phyloP scores from a whole-genome alignment of 1,140 invertebrate species.

The Drosophila pruinosa region DNA sequence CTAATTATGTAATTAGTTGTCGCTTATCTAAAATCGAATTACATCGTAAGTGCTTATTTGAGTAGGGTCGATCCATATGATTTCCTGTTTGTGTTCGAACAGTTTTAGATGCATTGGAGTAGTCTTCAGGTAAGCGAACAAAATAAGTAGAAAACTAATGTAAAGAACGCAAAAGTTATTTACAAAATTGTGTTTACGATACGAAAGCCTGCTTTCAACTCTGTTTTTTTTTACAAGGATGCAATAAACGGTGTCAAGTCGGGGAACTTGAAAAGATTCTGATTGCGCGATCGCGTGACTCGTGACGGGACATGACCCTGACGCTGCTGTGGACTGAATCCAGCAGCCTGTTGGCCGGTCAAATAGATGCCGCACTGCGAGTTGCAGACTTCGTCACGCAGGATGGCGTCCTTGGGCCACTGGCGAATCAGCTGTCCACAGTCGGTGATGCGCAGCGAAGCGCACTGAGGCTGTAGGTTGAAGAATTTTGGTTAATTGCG shows the following conservation, averaged over 20 bases:
- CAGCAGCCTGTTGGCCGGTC: conserved; percentile 66
- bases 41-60: conserved; percentile 19
- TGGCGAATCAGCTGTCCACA: conserved; percentile 92
- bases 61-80: conserved; percentile 9
- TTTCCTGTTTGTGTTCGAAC: neutral
- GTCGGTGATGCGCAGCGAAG: conserved; percentile 93
- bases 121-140: conserved; percentile 64
- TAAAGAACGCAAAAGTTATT: conserved; percentile 58
- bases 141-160: conserved; percentile 48
- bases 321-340: conserved; percentile 65
- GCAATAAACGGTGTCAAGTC: conserved; percentile 87
- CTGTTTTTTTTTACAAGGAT: conserved; percentile 46
- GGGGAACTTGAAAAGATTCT: conserved; percentile 84
- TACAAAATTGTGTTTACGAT: conserved; percentile 48
- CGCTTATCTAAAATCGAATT: conserved; percentile 53
- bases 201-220: conserved; percentile 38
- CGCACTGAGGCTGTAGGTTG: conserved; percentile 91
- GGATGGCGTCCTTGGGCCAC: conserved; percentile 91
- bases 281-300: conserved; percentile 81
- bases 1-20: conserved; percentile 56
- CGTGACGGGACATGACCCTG: conserved; percentile 55
- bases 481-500: neutral
- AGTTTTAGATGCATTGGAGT: conserved; percentile 34
- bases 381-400: conserved; percentile 93
- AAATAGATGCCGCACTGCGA: conserved; percentile 90